Percentiles rank a stretch among this genome's conserved stretches.
Evolutionary conservation across 2,888 invertebrate species (phyloP).

Genomic region (Arenicola marina): DNA sequence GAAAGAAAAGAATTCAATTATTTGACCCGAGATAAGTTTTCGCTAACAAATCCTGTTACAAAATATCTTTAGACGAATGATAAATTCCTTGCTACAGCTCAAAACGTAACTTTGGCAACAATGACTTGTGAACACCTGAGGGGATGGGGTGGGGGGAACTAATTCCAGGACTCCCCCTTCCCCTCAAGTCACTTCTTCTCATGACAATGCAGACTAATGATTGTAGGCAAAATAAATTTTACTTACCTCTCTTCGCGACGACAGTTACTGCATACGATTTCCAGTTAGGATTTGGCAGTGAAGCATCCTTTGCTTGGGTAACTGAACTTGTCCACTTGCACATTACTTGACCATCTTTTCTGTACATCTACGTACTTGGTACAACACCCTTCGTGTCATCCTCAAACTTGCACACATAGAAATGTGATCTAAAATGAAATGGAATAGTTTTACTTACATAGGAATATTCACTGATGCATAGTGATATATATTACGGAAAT

Average conservation of each 20-base stretch:
- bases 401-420: not conserved
- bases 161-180: too few species aligned
- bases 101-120: too few species aligned
- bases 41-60: not conserved
- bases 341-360: not conserved
- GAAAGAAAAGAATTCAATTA: not conserved
- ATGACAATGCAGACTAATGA: too few species aligned
- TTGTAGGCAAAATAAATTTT: too few species aligned
- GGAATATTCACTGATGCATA: not conserved
- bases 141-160: too few species aligned
- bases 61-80: too few species aligned
- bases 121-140: too few species aligned
- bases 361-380: not conserved
- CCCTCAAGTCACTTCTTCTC: too few species aligned
- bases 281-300: not conserved
- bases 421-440: not conserved
- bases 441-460: not conserved
- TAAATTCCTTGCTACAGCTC: too few species aligned
- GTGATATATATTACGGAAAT: not conserved
- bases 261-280: not conserved
- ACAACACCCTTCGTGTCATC: not conserved
- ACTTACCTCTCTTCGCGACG: too few species aligned
- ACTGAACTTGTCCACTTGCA: not conserved
- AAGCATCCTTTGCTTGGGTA: not conserved
- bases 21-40: not conserved